phyloP scores from a whole-genome alignment of 2,113 vertebrate genomes.

The Abramis brama region DNA sequence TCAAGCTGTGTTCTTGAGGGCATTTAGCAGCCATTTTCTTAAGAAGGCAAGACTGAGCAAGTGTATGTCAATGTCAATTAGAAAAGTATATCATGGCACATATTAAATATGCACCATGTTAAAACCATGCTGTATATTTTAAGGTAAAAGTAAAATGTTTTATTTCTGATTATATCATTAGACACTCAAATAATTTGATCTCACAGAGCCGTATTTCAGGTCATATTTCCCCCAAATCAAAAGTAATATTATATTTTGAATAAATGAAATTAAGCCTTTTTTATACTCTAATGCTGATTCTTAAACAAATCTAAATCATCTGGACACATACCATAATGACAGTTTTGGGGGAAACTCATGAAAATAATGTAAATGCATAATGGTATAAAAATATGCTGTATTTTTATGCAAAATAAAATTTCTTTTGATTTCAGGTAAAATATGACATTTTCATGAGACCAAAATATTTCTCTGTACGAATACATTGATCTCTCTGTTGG shows the following conservation, averaged over 20 bases:
- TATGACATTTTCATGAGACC: neutral
- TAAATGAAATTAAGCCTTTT: neutral
- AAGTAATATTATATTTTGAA: neutral
- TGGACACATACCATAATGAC: neutral
- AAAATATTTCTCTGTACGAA: neutral
- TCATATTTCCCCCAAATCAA: neutral
- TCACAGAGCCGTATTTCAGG: neutral
- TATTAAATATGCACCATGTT: neutral
- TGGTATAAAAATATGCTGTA: neutral
- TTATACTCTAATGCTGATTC: neutral
- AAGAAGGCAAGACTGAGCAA: neutral
- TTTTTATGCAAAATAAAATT: neutral
- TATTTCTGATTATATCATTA: neutral
- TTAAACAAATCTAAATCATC: neutral
- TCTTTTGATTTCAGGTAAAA: neutral
- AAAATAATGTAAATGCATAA: neutral
- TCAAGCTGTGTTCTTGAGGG: neutral
- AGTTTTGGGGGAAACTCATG: neutral
- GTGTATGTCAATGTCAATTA: neutral
- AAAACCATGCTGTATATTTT: neutral
- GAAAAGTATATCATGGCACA: neutral
- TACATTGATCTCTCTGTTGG: neutral
- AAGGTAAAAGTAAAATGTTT: neutral
- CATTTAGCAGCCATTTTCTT: conserved; percentile 11
- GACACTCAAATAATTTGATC: neutral